Conservation (phyloP, 1,140 invertebrate genomes). For the Colletes gigas region DNA sequence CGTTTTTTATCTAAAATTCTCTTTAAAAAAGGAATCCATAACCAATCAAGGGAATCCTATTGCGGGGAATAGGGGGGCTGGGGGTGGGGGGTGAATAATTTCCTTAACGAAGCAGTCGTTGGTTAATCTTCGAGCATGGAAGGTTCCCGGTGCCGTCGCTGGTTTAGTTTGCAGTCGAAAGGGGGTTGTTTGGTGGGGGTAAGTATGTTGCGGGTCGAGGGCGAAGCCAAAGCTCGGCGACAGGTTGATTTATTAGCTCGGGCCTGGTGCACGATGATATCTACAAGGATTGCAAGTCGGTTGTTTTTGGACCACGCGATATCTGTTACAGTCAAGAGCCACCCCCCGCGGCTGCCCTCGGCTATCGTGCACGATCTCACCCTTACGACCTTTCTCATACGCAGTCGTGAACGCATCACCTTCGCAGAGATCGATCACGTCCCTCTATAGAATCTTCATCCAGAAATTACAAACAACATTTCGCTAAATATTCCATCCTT, state of each 20-base stretch:
- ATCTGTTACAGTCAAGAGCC: constrained; percentile 7
- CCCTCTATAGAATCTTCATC: neutral
- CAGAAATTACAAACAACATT: no score
- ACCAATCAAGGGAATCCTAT: neutral
- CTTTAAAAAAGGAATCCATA: no score
- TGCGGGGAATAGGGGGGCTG: neutral
- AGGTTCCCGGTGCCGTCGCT: neutral
- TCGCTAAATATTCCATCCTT: no score
- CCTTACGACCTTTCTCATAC: constrained; percentile 24
- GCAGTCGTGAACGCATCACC: constrained; percentile 18
- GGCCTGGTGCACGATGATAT: constrained; percentile 42
- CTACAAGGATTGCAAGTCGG: constrained; percentile 27
- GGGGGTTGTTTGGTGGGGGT: neutral
- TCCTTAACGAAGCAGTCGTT: constrained; percentile 25
- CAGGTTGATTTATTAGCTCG: constrained; percentile 51
- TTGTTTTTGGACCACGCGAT: constrained; percentile 11
- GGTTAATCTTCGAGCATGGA: constrained; percentile 19
- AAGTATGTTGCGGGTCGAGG: constrained; percentile 39
- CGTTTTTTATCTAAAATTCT: no score
- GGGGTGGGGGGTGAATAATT: constrained; percentile 17
- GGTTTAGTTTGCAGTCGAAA: neutral
- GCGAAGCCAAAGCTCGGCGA: constrained; percentile 28
- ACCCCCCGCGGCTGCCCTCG: neutral
- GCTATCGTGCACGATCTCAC: constrained; percentile 1
- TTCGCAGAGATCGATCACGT: constrained; percentile 11